A percentile compares a stretch with the other conserved stretches of the same genome.
phyloP scores from a whole-genome alignment of 2,113 vertebrate species.

The Plecotus auritus region DNA sequence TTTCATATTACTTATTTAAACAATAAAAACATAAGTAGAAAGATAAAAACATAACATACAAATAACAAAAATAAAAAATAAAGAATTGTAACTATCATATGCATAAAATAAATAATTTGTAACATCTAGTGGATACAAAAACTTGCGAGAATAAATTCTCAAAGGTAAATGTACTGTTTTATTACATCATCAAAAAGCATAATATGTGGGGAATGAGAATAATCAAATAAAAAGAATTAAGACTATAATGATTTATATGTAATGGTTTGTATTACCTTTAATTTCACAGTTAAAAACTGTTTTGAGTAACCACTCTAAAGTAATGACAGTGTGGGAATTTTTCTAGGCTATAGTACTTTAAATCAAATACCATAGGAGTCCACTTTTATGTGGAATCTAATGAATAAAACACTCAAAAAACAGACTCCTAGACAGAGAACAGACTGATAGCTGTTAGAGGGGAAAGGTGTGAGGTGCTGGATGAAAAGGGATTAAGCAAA shows the following conservation, averaged over 20 bases:
- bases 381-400: neutral
- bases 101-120: neutral
- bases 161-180: constrained; percentile 6
- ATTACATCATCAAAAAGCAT: neutral
- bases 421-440: neutral
- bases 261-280: constrained; percentile 38
- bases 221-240: constrained; percentile 6
- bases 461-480: neutral
- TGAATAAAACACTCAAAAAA: neutral
- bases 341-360: neutral
- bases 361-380: neutral
- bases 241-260: constrained; percentile 5
- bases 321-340: constrained; percentile 36
- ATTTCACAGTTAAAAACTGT: constrained; percentile 23
- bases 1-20: neutral
- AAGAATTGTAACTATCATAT: neutral
- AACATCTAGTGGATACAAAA: neutral
- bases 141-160: neutral
- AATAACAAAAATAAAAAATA: neutral
- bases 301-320: constrained; percentile 7
- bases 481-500: neutral
- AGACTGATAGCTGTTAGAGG: neutral
- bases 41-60: neutral
- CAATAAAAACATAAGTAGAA: neutral
- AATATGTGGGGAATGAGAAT: neutral